Percentiles rank a stretch among this genome's conserved stretches.
Evolutionary conservation across 2,797 vertebrate genomes (phyloP).

Genomic region (Arrhamphus sclerolepis): DNA sequence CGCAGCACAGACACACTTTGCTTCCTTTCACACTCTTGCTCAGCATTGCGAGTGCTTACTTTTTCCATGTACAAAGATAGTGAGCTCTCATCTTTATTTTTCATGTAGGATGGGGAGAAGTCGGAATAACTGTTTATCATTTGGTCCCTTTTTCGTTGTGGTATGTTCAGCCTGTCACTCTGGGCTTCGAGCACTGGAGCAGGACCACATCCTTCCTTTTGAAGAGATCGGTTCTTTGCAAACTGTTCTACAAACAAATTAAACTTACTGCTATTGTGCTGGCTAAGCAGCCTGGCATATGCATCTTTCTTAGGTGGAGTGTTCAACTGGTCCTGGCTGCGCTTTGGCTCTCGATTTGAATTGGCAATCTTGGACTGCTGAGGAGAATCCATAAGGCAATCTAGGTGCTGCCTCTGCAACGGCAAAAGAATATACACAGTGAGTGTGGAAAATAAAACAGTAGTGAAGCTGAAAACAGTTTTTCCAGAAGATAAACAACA

Average conservation of each 20-base stretch:
- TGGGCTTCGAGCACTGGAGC: slow-evolving; percentile 53
- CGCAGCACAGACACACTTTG: slow-evolving; percentile 42
- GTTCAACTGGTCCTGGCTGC: slow-evolving; percentile 52
- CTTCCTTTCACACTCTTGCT: slow-evolving; percentile 48
- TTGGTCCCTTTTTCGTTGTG: slow-evolving; percentile 58
- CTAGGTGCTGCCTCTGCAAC: slow-evolving; percentile 30
- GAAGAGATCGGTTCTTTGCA: slow-evolving; percentile 74
- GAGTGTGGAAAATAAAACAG: neutral
- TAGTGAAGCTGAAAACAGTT: neutral
- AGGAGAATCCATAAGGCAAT: slow-evolving; percentile 79
- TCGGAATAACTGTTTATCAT: slow-evolving; percentile 65
- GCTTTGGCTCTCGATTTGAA: slow-evolving; percentile 68
- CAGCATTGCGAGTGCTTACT: slow-evolving; percentile 38
- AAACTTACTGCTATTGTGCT: slow-evolving; percentile 86
- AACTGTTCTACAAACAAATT: slow-evolving; percentile 81
- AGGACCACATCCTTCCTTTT: slow-evolving; percentile 65
- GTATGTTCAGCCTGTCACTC: slow-evolving; percentile 57
- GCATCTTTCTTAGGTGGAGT: slow-evolving; percentile 84
- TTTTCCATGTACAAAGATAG: slow-evolving; percentile 75
- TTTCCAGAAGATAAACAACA: too few species aligned
- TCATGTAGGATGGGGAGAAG: slow-evolving; percentile 61
- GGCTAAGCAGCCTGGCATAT: slow-evolving; percentile 84
- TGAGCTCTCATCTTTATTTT: slow-evolving; percentile 68
- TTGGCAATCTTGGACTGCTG: slow-evolving; percentile 61
- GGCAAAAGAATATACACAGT: neutral